phyloP scores from a whole-genome alignment of 2,797 vertebrate genomes.

The Halcyon badia region DNA sequence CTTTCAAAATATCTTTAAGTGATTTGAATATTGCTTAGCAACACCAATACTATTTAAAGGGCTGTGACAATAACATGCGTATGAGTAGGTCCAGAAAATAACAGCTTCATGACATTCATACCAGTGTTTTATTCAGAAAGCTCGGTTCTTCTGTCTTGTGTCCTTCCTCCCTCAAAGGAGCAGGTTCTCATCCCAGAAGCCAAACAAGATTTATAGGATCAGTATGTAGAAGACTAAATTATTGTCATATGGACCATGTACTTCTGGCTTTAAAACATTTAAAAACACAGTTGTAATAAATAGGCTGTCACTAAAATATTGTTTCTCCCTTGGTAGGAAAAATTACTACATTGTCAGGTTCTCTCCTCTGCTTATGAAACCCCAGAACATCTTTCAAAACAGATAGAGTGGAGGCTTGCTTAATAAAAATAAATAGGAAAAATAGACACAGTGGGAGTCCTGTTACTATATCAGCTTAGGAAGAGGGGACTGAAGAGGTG shows the following conservation, averaged over 20 bases:
- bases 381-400: not conserved
- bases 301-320: not conserved
- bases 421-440: not conserved
- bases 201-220: not conserved
- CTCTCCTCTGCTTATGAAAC: not conserved
- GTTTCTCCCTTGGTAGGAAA: not conserved
- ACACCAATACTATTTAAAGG: constrained; percentile 54
- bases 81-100: constrained; percentile 46
- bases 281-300: not conserved
- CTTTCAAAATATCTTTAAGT: constrained; percentile 23
- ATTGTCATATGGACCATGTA: fast-evolving
- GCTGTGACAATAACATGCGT: constrained; percentile 42
- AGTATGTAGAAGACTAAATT: not conserved
- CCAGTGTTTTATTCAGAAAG: not conserved
- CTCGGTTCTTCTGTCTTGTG: not conserved
- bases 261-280: not conserved
- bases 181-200: not conserved
- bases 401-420: not conserved
- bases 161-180: not conserved
- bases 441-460: not conserved
- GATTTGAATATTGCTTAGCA: constrained; percentile 74
- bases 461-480: not conserved
- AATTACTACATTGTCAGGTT: not conserved
- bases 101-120: not conserved
- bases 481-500: not conserved